Evolutionary conservation across 2,888 invertebrate species (phyloP).

Genomic region (Oscheius sp.): DNA sequence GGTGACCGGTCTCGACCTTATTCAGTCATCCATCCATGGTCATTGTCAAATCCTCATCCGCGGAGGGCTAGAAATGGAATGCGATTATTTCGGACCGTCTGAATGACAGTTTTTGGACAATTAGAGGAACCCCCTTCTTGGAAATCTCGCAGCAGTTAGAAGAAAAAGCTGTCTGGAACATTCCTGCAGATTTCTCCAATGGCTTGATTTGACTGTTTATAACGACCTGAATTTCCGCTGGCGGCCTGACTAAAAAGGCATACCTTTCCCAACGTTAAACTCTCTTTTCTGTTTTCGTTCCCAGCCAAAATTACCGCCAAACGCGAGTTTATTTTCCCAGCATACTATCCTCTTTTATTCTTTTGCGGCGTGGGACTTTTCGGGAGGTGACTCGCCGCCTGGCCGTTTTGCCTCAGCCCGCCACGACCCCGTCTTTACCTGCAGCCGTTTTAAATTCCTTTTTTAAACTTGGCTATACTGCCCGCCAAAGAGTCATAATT

Average conservation of each 20-base stretch:
- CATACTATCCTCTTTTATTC: too few relatives aligned
- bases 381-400: slow-evolving; percentile 21
- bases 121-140: background rate
- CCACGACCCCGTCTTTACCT: background rate
- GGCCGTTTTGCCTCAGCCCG: slow-evolving; percentile 2
- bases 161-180: too few relatives aligned
- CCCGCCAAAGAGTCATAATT: background rate
- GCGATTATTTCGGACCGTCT: slow-evolving; percentile 34
- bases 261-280: background rate
- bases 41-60: slow-evolving; percentile 31
- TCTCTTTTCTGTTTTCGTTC: background rate
- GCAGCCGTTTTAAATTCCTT: background rate
- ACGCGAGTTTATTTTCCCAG: too few relatives aligned
- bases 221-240: too few relatives aligned
- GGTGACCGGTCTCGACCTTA: slow-evolving; percentile 32
- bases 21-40: slow-evolving; percentile 24
- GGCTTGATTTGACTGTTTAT: too few relatives aligned
- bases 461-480: background rate
- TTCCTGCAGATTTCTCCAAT: too few relatives aligned
- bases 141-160: too few relatives aligned
- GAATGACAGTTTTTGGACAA: slow-evolving; percentile 35
- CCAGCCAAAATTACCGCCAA: background rate
- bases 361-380: slow-evolving; percentile 23
- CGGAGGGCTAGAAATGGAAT: slow-evolving; percentile 28
- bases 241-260: too few relatives aligned